Evolutionary conservation across 2,888 invertebrate genomes (phyloP).

Genomic region (Elegia similella): DNA sequence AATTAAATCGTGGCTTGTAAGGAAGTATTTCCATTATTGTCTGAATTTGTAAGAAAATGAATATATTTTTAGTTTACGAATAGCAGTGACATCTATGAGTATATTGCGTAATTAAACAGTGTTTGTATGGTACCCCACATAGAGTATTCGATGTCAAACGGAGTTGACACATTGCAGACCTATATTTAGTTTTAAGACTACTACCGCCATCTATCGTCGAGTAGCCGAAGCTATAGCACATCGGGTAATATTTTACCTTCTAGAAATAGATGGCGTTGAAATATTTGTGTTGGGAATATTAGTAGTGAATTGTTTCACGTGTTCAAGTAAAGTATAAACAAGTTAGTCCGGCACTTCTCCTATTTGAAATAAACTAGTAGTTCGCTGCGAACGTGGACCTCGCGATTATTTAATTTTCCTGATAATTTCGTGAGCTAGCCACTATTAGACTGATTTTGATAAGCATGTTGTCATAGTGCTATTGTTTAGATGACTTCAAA

Average conservation of each 20-base stretch:
- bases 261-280: neutral
- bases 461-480: too few species aligned
- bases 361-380: too few species aligned
- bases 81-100: neutral
- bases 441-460: too few species aligned
- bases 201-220: conserved; percentile 21
- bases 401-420: too few species aligned
- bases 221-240: conserved; percentile 12
- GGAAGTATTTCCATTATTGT: neutral
- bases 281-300: neutral
- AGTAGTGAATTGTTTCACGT: too few species aligned
- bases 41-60: neutral
- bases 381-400: too few species aligned
- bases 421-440: too few species aligned
- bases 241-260: neutral
- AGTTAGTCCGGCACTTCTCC: too few species aligned
- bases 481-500: too few species aligned
- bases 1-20: neutral
- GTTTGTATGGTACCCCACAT: neutral
- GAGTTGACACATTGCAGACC: too few species aligned
- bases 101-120: neutral
- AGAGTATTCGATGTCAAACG: neutral
- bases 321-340: too few species aligned
- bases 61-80: neutral
- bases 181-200: too few species aligned